phyloP scores from a whole-genome alignment of 1,140 invertebrate species.

The Drosophila rufa region DNA sequence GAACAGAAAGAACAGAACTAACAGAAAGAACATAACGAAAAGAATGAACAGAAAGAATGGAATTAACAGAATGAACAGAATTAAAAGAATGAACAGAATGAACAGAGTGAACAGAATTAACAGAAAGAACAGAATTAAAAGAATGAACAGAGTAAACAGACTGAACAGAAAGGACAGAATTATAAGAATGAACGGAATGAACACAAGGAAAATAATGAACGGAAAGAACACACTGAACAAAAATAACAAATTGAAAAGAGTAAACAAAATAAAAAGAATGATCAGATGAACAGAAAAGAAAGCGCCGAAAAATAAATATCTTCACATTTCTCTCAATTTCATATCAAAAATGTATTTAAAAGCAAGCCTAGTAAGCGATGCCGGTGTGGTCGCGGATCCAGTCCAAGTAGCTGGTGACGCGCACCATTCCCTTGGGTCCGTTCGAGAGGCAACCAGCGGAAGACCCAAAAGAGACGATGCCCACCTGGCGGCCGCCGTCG shows the following conservation, averaged over 20 bases:
- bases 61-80: not conserved
- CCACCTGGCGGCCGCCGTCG: conserved; percentile 83
- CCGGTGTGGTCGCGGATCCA: conserved; percentile 85
- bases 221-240: not conserved
- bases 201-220: not conserved
- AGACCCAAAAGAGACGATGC: conserved; percentile 83
- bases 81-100: not conserved
- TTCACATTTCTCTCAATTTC: too few relatives aligned
- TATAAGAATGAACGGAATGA: not conserved
- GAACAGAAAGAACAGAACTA: not conserved
- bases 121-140: not conserved
- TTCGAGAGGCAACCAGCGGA: conserved; percentile 62
- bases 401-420: conserved; percentile 86
- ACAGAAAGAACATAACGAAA: too few relatives aligned
- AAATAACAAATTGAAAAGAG: not conserved
- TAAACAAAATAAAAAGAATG: too few relatives aligned
- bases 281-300: not conserved
- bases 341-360: not conserved
- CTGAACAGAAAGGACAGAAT: not conserved
- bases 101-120: not conserved
- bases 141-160: not conserved
- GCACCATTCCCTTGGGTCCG: conserved; percentile 85
- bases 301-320: too few relatives aligned
- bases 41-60: not conserved
- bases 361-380: conserved; percentile 26